Percentiles rank a stretch among this genome's conserved stretches.
Conservation (phyloP, 2,888 invertebrate genomes). For the Cetonia aurata region DNA sequence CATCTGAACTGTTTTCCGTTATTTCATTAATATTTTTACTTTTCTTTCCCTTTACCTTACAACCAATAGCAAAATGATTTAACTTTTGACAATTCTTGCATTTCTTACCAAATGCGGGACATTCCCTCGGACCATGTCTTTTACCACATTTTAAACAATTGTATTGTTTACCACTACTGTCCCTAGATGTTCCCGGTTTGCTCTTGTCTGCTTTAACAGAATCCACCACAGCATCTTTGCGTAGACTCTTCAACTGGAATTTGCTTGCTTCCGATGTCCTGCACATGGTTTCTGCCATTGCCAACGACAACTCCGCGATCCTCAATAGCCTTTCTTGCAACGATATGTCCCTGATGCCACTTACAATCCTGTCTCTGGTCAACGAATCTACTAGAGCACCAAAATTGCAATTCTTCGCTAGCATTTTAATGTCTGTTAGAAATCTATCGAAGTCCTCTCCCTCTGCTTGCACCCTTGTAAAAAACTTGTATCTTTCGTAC, state of each 20-base stretch:
- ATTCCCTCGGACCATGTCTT: background rate
- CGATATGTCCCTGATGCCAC: conserved; percentile 45
- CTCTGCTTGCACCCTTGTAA: conserved; percentile 43
- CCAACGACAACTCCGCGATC: conserved; percentile 34
- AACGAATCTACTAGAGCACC: no score
- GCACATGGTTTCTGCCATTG: conserved; percentile 47
- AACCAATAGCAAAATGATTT: background rate
- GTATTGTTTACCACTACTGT: background rate
- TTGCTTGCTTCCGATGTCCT: conserved; percentile 51
- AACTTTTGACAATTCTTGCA: background rate
- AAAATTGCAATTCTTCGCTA: conserved; percentile 20
- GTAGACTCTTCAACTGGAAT: conserved; percentile 49
- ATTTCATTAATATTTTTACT: no score
- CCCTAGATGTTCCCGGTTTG: background rate
- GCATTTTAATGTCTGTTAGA: conserved; percentile 34
- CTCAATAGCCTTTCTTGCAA: conserved; percentile 49
- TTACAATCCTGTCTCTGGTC: background rate
- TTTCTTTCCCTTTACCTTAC: background rate
- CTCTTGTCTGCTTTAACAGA: no score
- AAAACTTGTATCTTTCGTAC: conserved; percentile 46
- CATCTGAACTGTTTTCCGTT: no score
- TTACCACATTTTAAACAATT: background rate
- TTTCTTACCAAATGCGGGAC: conserved; percentile 1
- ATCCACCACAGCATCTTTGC: conserved; percentile 47
- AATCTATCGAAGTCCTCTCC: conserved; percentile 45